Evolutionary conservation across 2,888 invertebrate species (phyloP), one percentile per base, ranked within the genome.

Genomic region (Ichneumoninae sp.): DNA sequence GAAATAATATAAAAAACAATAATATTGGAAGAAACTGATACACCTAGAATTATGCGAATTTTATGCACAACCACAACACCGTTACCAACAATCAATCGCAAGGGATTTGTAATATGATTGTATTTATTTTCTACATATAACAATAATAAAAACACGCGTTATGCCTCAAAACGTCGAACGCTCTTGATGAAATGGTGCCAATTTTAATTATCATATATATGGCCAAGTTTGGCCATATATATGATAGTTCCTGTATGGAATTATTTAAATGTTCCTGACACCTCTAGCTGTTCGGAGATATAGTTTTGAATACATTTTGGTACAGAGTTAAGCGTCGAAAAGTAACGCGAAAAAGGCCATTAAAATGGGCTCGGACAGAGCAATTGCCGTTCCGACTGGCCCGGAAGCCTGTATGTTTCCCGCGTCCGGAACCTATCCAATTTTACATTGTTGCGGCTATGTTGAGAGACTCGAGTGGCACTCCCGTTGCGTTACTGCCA

Each of bases 401-500:
- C 70, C 36, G 70, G 57, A 60, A 76, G 68, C 76, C 30, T 63
- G 76, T 68, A 76, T 76, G 70, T 80, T 83, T 80, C 70, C 57
- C 79, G 74, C 66, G 60, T 78, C 50, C 74, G 69, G 79, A 79
- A 74, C 83, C 76, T 83, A 80, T 83, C 80, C 80, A 80, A 83
- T 83, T 80, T 80, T 68, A 57, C 75, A 82, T 82, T 84, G 77
- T 84, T 81, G 81, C 77, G 78, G 68, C 71, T 57, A 80, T 70
- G 79, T 82, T 69, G 57, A 63, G 63, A 73, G 83, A 83, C 86
- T 86, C 87, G 83, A 86, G 86, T 83, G 85, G 85, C 82, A 88
- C 79, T 84, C 87, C 79, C 79, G 86, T 86, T 85, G 87, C 85
- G 86, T 88, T 88, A 52, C 82, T 75, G 81, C 87, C 87, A 87